A percentile compares a stretch with the other conserved stretches of the same genome.
These are phyloP conservation scores for Eubasilissa regina DNA, from an alignment of 1,140 invertebrate genomes.

Conservation along the genomic window DNA sequence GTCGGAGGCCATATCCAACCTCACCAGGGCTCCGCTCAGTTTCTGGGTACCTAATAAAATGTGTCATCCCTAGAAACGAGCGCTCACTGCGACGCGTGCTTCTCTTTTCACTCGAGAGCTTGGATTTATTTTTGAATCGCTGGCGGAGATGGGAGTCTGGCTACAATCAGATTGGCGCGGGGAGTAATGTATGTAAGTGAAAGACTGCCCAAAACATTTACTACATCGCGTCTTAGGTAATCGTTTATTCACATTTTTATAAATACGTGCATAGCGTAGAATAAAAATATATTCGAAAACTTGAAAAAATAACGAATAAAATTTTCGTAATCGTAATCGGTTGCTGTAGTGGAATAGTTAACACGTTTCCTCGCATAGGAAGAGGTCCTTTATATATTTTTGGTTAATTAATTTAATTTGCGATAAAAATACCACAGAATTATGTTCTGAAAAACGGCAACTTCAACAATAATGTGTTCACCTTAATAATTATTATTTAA, in stretches of 20 bases:
- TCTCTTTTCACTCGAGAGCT: not conserved
- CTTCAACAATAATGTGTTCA: too few species aligned
- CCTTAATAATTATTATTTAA: too few species aligned
- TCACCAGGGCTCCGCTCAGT: not conserved
- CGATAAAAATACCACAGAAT: too few species aligned
- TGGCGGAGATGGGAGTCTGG: not conserved
- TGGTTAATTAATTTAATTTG: too few species aligned
- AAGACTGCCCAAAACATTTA: slow-evolving; percentile 37
- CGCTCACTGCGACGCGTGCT: not conserved
- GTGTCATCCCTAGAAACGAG: not conserved
- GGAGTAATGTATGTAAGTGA: not conserved
- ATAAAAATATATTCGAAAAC: too few species aligned
- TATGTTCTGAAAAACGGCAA: too few species aligned
- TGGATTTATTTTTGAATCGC: not conserved
- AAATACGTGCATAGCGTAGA: too few species aligned
- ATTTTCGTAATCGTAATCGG: too few species aligned
- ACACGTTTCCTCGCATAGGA: too few species aligned
- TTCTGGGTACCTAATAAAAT: slow-evolving; percentile 9
- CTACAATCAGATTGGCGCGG: not conserved
- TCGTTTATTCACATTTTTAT: not conserved
- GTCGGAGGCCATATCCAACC: not conserved
- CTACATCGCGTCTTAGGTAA: not conserved
- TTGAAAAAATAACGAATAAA: too few species aligned
- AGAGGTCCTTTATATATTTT: too few species aligned
- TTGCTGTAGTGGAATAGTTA: too few species aligned